Conservation (phyloP, 2,797 vertebrate species). For the Malacoraja senta region DNA sequence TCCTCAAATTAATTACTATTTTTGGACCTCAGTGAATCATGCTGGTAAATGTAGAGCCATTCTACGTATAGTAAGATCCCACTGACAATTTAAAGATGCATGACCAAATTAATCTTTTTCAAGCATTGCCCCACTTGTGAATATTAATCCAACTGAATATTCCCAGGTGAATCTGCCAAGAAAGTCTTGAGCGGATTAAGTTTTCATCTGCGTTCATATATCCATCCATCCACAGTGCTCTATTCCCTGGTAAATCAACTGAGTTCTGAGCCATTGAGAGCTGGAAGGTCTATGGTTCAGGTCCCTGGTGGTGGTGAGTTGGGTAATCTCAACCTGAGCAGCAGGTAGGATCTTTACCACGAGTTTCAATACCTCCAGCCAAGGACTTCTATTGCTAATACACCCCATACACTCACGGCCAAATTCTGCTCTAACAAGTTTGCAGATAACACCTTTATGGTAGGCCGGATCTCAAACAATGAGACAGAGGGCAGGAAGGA, state of each 20-base stretch:
- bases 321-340: not conserved
- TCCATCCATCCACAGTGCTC: not conserved
- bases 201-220: not conserved
- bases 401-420: no score
- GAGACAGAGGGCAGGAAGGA: no score
- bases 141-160: not conserved
- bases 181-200: not conserved
- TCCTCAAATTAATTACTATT: slow-evolving; percentile 2
- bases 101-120: not conserved
- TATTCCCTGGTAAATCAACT: not conserved
- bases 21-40: not conserved
- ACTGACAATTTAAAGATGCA: not conserved
- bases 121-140: not conserved
- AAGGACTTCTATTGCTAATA: not conserved
- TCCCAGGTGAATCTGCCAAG: not conserved
- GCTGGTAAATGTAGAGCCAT: not conserved
- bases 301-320: not conserved
- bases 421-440: no score
- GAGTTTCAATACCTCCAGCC: not conserved
- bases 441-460: no score
- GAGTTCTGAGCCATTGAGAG: not conserved
- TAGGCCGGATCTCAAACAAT: no score
- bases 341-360: not conserved
- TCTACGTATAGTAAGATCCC: not conserved
- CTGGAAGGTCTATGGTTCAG: not conserved